Evolutionary conservation across 2,797 vertebrate genomes (phyloP), one percentile per base, ranked within the genome.

Genomic region (Triplophysa yarkandensis): DNA sequence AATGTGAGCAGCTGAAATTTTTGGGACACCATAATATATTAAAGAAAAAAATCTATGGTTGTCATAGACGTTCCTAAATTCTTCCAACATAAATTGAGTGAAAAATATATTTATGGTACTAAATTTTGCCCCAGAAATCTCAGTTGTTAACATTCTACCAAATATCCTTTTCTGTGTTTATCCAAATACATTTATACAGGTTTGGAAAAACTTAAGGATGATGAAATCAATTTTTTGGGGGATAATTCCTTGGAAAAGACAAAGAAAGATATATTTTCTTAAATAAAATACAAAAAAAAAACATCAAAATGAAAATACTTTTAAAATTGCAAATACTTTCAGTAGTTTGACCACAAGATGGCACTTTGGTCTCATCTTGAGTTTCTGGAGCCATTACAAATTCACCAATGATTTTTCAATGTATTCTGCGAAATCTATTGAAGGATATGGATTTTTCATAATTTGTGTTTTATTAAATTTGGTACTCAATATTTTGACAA

Each of bases 301-400:
- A 48, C 32, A 32, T 32, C 7, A 32, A 3, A 32, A 6, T 63
- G 16, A 52, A 6, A 8, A 9, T 19, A 66, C 10, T 30, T 25
- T 19, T 34, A n/a, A n/a, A n/a, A n/a, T n/a, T n/a, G n/a, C 7
- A 32, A 65, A 9, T 34, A 23, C 43, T 17, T 73, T 23, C 5
- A 39, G 23, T 2, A 5, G 9, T 52, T 23, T 41, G 25, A 30
- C 71, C 71, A 65, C 71, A 25, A 44, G 71, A 50, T 55, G 71
- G 71, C 50, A 54, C 17, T 7, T 57, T 58, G 0, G 61, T 36
- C 21, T 61, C 4, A 17, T 48, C 13, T 44, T 19, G n/a, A 58
- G 44, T 48, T 34, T 50, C 7, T 9, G 46, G n/a, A 46, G n/a
- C 28, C 30, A 60, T 17, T 1, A 10, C 41, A 69, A 23, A 69